These are phyloP conservation scores for Cyclura pinguis DNA, from an alignment of 2,797 vertebrate genomes.

Conservation along the genomic window DNA sequence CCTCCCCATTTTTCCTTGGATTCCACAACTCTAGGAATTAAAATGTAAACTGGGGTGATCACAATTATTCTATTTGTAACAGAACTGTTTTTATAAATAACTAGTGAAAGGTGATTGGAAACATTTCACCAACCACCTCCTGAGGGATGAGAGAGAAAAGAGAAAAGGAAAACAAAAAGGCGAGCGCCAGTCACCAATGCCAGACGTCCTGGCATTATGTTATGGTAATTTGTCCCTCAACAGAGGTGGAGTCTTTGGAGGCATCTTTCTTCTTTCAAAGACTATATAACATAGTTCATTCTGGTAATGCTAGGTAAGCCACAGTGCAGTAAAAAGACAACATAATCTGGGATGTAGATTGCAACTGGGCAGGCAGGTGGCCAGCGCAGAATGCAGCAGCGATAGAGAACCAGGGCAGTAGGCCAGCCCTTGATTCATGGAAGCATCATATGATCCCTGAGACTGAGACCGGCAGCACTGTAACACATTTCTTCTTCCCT, in stretches of 20 bases:
- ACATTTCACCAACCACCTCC: not conserved
- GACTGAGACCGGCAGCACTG: not conserved
- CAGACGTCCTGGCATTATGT: not conserved
- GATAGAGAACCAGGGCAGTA: not conserved
- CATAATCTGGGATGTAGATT: not conserved
- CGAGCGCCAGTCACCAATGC: not conserved
- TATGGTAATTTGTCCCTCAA: not conserved
- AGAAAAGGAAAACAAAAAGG: no score
- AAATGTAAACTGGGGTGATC: not conserved
- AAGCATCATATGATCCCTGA: not conserved
- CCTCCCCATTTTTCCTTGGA: no score
- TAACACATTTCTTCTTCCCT: not conserved
- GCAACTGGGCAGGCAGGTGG: not conserved
- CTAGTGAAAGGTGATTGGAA: not conserved
- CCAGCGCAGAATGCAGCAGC: not conserved
- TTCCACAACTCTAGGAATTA: not conserved
- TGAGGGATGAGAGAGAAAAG: not conserved
- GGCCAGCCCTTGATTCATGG: not conserved
- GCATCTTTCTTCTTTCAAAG: not conserved
- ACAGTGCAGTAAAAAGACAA: not conserved
- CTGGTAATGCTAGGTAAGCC: not conserved
- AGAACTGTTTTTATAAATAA: not conserved
- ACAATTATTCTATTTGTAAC: not conserved
- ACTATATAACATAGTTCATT: slow-evolving; percentile 21
- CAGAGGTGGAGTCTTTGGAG: not conserved